Conservation (phyloP, 2,797 vertebrate genomes). For the Atherinosoma microstoma region DNA sequence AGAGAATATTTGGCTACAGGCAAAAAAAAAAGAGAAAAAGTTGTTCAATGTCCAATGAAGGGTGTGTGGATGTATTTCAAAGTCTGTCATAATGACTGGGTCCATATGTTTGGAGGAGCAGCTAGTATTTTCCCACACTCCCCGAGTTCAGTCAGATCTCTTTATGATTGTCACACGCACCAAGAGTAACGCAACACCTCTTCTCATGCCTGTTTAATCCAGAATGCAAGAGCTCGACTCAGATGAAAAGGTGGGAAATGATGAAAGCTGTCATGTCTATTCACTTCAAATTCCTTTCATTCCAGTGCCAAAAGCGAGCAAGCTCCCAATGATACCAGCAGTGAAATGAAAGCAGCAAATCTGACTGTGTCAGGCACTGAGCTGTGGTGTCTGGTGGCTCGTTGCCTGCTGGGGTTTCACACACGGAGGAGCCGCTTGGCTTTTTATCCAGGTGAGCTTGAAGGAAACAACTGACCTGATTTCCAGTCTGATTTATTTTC, state of each 20-base stretch:
- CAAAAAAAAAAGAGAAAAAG: background rate
- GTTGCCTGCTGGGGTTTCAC: conserved; percentile 53
- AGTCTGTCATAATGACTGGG: conserved; percentile 52
- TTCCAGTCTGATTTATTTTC: conserved; percentile 28
- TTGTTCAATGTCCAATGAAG: conserved; percentile 29
- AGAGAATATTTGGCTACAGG: conserved; percentile 13
- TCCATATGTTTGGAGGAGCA: conserved; percentile 48
- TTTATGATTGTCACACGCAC: conserved; percentile 58
- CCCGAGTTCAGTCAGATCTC: conserved; percentile 54
- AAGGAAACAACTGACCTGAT: conserved; percentile 44
- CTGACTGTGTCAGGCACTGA: conserved; percentile 61
- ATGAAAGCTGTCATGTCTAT: conserved; percentile 74
- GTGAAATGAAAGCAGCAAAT: conserved; percentile 76
- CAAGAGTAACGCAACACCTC: conserved; percentile 57
- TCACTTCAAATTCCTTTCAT: conserved; percentile 76
- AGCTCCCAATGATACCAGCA: conserved; percentile 68
- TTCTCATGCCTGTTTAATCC: conserved; percentile 66
- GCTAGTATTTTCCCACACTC: conserved; percentile 51
- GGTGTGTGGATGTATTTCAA: conserved; percentile 35
- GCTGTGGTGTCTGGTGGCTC: conserved; percentile 56
- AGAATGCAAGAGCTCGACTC: conserved; percentile 58
- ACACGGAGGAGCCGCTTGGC: conserved; percentile 36
- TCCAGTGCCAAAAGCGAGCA: conserved; percentile 65
- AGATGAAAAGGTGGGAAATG: conserved; percentile 75
- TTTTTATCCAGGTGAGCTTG: conserved; percentile 37